phyloP scores from a whole-genome alignment of 2,797 vertebrate species.

The Pangasius mekongensis region DNA sequence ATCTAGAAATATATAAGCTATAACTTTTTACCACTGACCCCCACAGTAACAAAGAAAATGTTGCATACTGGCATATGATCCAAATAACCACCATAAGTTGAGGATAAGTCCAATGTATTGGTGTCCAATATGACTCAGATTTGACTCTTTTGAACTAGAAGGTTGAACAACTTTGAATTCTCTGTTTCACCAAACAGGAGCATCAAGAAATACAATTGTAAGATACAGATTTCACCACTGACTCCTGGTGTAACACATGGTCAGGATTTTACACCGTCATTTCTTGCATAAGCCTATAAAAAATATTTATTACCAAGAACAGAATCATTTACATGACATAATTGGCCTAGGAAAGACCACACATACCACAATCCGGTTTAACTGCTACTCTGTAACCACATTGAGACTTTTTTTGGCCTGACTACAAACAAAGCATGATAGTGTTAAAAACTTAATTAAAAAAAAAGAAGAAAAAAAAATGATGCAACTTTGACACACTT shows the following conservation, averaged over 20 bases:
- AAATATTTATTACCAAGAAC: neutral
- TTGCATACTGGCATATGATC: neutral
- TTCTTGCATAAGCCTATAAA: neutral
- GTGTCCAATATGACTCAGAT: neutral
- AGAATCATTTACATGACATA: neutral
- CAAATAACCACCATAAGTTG: neutral
- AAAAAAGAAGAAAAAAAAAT: neutral
- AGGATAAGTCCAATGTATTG: neutral
- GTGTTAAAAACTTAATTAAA: neutral
- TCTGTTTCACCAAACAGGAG: neutral
- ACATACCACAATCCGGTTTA: neutral
- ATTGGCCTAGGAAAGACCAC: neutral
- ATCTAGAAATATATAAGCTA: neutral
- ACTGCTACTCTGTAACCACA: neutral
- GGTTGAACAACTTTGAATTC: too few species aligned
- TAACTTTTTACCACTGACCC: neutral
- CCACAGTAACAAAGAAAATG: neutral
- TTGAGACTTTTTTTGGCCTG: neutral
- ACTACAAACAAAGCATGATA: neutral
- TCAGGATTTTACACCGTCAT: neutral
- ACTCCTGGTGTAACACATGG: neutral
- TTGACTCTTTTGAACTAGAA: neutral
- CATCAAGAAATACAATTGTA: neutral
- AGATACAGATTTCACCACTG: neutral
- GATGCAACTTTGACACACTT: neutral